phyloP scores from a whole-genome alignment of 2,888 invertebrate genomes.

The Fragum sueziense region DNA sequence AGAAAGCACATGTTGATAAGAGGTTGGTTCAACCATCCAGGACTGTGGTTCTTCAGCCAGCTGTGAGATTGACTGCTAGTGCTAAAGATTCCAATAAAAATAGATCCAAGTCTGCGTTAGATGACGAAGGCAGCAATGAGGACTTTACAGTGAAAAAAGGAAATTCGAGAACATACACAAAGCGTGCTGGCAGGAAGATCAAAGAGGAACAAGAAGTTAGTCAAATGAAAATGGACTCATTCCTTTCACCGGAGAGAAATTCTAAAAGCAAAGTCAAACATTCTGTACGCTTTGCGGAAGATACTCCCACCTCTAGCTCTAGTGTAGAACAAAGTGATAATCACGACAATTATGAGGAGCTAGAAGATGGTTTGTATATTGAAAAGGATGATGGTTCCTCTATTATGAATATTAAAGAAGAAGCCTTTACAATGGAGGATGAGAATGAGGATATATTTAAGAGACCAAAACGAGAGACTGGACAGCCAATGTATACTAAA shows the following conservation, averaged over 20 bases:
- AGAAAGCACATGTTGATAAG: constrained; percentile 35
- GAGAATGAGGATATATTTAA: constrained; percentile 49
- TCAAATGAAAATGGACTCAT: constrained; percentile 36
- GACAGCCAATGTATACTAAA: constrained; percentile 9
- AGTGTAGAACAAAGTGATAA: constrained; percentile 43
- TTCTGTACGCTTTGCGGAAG: constrained; percentile 38
- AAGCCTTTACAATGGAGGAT: constrained; percentile 15
- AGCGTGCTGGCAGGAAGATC: constrained; percentile 53
- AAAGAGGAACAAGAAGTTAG: constrained; percentile 39
- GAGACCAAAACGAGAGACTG: constrained; percentile 33
- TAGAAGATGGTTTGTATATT: constrained; percentile 53
- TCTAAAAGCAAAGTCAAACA: constrained; percentile 2
- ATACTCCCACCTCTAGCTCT: constrained; percentile 34
- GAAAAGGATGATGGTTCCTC: constrained; percentile 60
- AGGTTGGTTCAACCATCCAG: constrained; percentile 6
- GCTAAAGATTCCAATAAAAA: background rate
- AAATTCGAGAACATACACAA: constrained; percentile 61
- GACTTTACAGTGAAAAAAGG: constrained; percentile 56
- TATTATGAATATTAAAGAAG: constrained; percentile 24
- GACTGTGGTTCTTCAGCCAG: constrained; percentile 53
- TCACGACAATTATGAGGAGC: constrained; percentile 41
- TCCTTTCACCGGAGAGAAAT: background rate
- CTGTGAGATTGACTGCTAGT: constrained; percentile 52
- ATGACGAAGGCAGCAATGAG: constrained; percentile 46
- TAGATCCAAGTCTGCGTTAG: constrained; percentile 34